Evolutionary conservation across 2,113 vertebrate species (phyloP).

Genomic region (Rhagologus leucostigma): DNA sequence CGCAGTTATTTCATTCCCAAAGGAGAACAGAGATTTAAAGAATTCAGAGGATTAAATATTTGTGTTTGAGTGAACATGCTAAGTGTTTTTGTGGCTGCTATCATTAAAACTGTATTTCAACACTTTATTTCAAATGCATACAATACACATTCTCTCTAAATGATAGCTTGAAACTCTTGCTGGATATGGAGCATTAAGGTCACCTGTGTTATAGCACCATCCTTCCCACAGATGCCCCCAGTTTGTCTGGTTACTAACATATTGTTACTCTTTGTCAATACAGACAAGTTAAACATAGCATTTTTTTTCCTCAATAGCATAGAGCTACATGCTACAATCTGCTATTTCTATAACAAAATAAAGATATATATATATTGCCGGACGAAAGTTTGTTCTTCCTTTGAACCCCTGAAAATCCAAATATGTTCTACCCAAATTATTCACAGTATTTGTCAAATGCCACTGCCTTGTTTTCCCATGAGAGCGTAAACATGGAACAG

Average conservation of each 20-base stretch:
- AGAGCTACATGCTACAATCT: neutral
- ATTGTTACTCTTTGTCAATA: neutral
- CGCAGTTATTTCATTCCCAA: conserved; percentile 80
- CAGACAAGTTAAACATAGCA: neutral
- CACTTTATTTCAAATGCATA: conserved; percentile 55
- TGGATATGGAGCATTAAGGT: neutral
- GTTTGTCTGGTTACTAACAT: neutral
- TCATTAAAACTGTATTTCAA: conserved; percentile 75
- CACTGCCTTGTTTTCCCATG: neutral
- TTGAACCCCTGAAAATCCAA: neutral
- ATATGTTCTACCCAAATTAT: neutral
- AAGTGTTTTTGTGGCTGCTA: conserved; percentile 71
- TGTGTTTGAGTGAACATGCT: conserved; percentile 79
- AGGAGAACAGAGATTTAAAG: conserved; percentile 79
- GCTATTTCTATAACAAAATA: neutral
- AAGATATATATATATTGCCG: neutral
- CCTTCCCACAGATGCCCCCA: neutral
- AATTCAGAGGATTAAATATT: conserved; percentile 83
- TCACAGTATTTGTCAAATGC: neutral
- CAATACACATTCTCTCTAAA: neutral
- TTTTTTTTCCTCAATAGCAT: neutral
- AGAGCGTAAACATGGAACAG: neutral
- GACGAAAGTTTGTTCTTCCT: neutral
- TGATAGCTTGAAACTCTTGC: conserved; percentile 10
- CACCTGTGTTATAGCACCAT: neutral